Evolutionary conservation across 1,140 invertebrate genomes (phyloP).

Genomic region (Matsumurasca onukii): DNA sequence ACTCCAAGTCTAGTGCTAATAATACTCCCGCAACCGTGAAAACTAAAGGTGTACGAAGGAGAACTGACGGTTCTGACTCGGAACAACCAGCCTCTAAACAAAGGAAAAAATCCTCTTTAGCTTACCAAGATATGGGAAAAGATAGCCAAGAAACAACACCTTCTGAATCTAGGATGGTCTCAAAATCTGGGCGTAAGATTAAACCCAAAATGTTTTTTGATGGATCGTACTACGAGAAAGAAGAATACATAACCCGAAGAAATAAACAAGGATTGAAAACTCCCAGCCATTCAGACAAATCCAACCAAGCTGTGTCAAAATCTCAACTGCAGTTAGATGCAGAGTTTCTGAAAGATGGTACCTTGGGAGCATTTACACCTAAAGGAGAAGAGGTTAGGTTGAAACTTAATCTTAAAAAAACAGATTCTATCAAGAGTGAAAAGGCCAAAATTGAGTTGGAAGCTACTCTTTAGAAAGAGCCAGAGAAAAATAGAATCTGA

Average conservation of each 20-base stretch:
- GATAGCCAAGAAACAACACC: not conserved
- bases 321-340: slow-evolving; percentile 3
- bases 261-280: slow-evolving; percentile 1
- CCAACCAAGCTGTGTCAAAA: not conserved
- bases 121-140: slow-evolving; percentile 23
- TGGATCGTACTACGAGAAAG: slow-evolving; percentile 31
- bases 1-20: slow-evolving; percentile 9
- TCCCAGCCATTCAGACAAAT: not conserved
- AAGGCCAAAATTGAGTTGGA: slow-evolving; percentile 60
- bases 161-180: slow-evolving; percentile 55
- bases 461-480: slow-evolving; percentile 56
- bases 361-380: slow-evolving; percentile 28
- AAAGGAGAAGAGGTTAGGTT: slow-evolving; percentile 30
- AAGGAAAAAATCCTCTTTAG: slow-evolving; percentile 20
- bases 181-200: slow-evolving; percentile 73
- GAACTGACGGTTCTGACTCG: not conserved
- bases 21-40: not conserved
- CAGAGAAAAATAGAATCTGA: slow-evolving; percentile 58
- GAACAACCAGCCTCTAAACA: slow-evolving; percentile 9
- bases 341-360: slow-evolving; percentile 25
- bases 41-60: slow-evolving; percentile 6
- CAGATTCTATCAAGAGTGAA: slow-evolving; percentile 51
- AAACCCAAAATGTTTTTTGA: slow-evolving; percentile 58
- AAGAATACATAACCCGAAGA: slow-evolving; percentile 27
- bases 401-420: slow-evolving; percentile 48